phyloP scores from a whole-genome alignment of 2,113 vertebrate genomes.

The Nothobranchius furzeri region DNA sequence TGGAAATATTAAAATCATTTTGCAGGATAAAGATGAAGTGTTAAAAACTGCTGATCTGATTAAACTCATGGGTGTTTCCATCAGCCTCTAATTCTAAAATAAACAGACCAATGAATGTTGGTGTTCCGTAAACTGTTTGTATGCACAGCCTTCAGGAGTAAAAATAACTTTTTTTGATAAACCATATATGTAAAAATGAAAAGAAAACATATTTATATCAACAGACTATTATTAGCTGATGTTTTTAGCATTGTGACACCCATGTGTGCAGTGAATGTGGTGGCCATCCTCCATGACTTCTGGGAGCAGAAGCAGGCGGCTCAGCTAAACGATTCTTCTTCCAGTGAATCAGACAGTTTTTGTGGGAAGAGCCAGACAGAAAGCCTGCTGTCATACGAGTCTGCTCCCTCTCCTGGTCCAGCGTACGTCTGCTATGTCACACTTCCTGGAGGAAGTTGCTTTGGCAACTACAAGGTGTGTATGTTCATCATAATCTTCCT shows the following conservation, averaged over 20 bases:
- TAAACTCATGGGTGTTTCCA: constrained; percentile 2
- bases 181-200: too few relatives aligned
- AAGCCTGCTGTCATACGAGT: constrained; percentile 83
- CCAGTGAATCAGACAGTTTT: constrained; percentile 73
- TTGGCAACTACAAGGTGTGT: constrained; percentile 89
- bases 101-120: constrained; percentile 30
- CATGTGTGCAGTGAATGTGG: constrained; percentile 84
- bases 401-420: constrained; percentile 79
- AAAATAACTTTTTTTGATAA: not conserved
- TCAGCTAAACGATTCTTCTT: constrained; percentile 66
- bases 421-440: constrained; percentile 89
- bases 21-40: not conserved
- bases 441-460: constrained; percentile 90
- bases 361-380: constrained; percentile 59
- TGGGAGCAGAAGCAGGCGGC: constrained; percentile 87
- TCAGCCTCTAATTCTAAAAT: constrained; percentile 15
- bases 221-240: too few relatives aligned
- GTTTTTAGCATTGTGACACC: constrained; percentile 5
- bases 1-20: not conserved
- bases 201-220: too few relatives aligned
- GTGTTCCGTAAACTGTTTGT: not conserved
- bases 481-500: not conserved
- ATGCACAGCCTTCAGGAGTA: not conserved
- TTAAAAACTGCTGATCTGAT: constrained; percentile 16
- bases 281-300: constrained; percentile 88